Conservation (phyloP, 2,113 vertebrate species). For the Campylomormyrus tamandua region DNA sequence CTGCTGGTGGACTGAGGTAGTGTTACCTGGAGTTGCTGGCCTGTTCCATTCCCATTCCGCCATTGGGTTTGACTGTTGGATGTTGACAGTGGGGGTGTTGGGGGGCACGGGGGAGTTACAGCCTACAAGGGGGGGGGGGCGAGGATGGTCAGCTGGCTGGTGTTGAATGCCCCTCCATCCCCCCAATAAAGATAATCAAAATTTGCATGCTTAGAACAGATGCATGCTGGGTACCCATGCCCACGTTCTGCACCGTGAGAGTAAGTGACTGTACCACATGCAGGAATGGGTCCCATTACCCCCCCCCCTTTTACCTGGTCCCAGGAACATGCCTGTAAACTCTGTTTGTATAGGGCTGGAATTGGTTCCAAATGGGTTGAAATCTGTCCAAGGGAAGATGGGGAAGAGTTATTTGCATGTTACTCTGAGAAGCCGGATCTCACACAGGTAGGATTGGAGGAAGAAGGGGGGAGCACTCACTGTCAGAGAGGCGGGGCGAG, state of each 20-base stretch:
- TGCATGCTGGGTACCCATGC: conserved; percentile 56
- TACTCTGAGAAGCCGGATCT: not conserved
- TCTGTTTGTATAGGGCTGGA: conserved; percentile 79
- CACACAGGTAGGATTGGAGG: not conserved
- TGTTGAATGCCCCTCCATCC: not conserved
- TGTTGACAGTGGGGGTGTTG: conserved; percentile 76
- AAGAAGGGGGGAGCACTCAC: conserved; percentile 8
- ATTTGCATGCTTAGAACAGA: not conserved
- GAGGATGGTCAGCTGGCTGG: not conserved
- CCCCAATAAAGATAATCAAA: not conserved
- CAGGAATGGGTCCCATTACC: conserved; percentile 76
- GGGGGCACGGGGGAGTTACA: conserved; percentile 67
- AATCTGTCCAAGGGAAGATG: conserved; percentile 46
- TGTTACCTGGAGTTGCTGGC: conserved; percentile 51
- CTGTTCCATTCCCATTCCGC: conserved; percentile 89
- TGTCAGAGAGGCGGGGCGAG: conserved; percentile 61
- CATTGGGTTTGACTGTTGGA: conserved; percentile 83
- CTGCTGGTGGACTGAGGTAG: not conserved
- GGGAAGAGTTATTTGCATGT: not conserved
- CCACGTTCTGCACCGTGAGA: conserved; percentile 68
- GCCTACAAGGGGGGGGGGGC: conserved; percentile 39
- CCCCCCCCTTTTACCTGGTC: conserved; percentile 62
- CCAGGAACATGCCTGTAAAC: conserved; percentile 82
- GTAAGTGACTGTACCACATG: conserved; percentile 84
- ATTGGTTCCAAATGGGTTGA: conserved; percentile 80